phyloP scores from a whole-genome alignment of 30 jellyfish, hydroid and myxozoan species.

The Aurelia aurita complex sp. Pacific region DNA sequence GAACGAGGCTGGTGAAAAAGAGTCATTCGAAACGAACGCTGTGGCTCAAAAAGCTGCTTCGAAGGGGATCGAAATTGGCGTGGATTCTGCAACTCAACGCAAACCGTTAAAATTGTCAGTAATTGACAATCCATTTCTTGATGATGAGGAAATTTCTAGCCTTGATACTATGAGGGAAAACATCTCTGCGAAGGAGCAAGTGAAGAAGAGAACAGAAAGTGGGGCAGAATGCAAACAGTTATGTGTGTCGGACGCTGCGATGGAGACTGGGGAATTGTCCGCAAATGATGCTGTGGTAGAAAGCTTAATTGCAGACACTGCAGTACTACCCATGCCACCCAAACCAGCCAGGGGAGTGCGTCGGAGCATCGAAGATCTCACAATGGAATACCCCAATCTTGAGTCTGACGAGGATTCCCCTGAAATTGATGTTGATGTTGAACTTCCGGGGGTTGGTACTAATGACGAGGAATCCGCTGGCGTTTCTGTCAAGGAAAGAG shows the following conservation, averaged over 20 bases:
- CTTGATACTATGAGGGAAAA: background rate
- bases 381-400: too few species aligned
- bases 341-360: slow-evolving; percentile 1
- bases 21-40: background rate
- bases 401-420: too few species aligned
- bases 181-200: background rate
- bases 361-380: background rate
- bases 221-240: too few species aligned
- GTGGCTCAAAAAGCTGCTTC: background rate
- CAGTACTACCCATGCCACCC: too few species aligned
- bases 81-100: background rate
- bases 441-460: too few species aligned
- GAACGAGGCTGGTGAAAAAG: slow-evolving; percentile 19
- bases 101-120: slow-evolving; percentile 4
- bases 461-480: too few species aligned
- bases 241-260: background rate
- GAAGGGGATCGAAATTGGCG: background rate
- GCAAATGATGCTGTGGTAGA: background rate
- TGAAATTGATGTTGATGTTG: background rate
- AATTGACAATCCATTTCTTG: slow-evolving; percentile 36
- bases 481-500: too few species aligned
- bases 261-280: background rate
- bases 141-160: background rate
- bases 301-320: too few species aligned
- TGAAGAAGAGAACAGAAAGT: background rate